phyloP scores from a whole-genome alignment of 2,797 vertebrate genomes.

The Rhodeus uyekii region DNA sequence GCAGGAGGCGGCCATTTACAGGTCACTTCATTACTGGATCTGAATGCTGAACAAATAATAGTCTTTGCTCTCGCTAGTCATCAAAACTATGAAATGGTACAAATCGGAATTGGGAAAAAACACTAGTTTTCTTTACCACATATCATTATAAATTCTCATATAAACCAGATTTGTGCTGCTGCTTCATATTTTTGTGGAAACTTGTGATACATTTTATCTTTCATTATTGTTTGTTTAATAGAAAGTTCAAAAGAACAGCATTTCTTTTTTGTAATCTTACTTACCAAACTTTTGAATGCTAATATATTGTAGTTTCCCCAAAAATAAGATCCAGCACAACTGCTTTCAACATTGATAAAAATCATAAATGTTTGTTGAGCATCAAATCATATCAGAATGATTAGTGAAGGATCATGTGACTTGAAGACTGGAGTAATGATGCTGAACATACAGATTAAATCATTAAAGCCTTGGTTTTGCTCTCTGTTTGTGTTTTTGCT shows the following conservation, averaged over 20 bases:
- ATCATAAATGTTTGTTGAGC: neutral
- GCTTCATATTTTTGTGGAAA: neutral
- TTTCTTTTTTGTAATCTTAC: neutral
- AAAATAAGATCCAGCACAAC: neutral
- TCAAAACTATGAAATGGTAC: neutral
- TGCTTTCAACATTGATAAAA: neutral
- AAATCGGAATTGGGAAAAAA: no score
- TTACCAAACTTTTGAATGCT: no score
- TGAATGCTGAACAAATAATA: neutral
- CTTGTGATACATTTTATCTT: neutral
- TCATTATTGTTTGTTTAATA: neutral
- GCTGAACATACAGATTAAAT: neutral
- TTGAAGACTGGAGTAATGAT: neutral
- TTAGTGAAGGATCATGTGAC: neutral
- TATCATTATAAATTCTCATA: neutral
- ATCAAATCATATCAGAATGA: neutral
- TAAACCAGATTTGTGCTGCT: neutral
- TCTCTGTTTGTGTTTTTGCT: conserved; percentile 29
- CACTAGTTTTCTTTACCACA: neutral
- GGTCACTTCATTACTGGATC: conserved; percentile 65
- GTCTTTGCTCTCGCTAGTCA: neutral
- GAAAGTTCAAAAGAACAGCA: neutral
- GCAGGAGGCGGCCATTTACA: conserved; percentile 85
- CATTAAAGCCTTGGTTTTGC: neutral
- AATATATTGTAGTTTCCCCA: neutral